Evolutionary conservation across 2,797 vertebrate species (phyloP), one percentile per base, ranked within the genome.

Genomic region (Sebastes diploproa): DNA sequence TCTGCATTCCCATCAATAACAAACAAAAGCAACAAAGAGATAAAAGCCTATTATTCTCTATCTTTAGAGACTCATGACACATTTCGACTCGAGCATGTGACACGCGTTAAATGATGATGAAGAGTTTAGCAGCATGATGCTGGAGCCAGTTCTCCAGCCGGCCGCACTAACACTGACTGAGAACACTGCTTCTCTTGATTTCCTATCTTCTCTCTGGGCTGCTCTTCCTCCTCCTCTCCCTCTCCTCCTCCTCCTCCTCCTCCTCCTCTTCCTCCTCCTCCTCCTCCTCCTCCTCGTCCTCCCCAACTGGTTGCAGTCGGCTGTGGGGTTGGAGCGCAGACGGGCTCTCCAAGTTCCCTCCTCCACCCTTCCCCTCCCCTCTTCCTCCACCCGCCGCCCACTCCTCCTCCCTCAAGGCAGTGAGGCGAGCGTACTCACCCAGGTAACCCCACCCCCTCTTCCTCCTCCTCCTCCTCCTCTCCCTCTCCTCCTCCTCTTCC

Each of bases 291-390:
- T 65, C 80, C 69, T 70, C 72, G 6, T 69, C 74, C 71, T 77
- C 70, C 69, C 76, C 8, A 80, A 81, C 88, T 62, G 94, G 93
- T 89, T 86, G 90, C 95, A 97, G 97, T 96, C 96, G 96, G 91
- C 93, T 97, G 83, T 98, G 96, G 96, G 97, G 96, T 91, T 97
- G 97, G 97, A 97, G 96, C 92, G 95, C 96, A 88, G 97, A 98
- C 22, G 96, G 97, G 85, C 93, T 96, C 72, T 95, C 96, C 93
- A 97, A 97, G 84, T 77, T 88, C 75, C 86, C 89, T 71, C 81
- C 90, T 84, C 84, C 79, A 14, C 70, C 91, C 72, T 85, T 86
- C 29, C 78, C 89, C 72, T 88, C 91, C 75, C 85, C 90, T 81
- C 85, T 88, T 70, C 80, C 89, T 88, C 80, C 88, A 27, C 82